Base-by-base conservation (phyloP, 2,888 invertebrate genomes). In the Andrena bicolor region DNA sequence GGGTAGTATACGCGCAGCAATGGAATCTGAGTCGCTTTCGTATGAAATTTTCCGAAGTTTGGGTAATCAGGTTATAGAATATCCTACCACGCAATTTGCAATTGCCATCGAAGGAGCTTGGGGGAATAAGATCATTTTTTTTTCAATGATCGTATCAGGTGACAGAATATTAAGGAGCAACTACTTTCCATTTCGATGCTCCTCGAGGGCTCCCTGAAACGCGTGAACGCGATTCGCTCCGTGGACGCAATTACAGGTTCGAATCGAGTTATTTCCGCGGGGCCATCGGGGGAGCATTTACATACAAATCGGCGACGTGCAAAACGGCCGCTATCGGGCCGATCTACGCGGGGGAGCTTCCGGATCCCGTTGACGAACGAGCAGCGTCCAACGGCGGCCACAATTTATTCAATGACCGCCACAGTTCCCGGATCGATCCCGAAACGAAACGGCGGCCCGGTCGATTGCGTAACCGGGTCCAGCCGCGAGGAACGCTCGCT, bases 231-330 rank as follows among this genome's bases (percentile, higher is more conserved):
- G 70, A n/a, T 30, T 60, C 56, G 56, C 20, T 10, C 28, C 41
- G 51, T 32, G 66, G 61, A 56, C 13, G 83, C 86, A 82, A 86
- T 88, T 83, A 83, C 88, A 76, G 85, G 74, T 83, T 78, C 63
- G 75, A 80, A 85, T 88, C 82, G 64, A 84, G 84, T 88, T 88
- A 87, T 88, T 88, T 86, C 88, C 88, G 82, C 74, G 80, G 60
- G 58, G 70, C 86, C 72, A 84, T 82, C 75, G 80, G 66, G 35
- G 65, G 65, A 26, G 23, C 76, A 87, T 87, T 88, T 87, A 86
- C 88, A 88, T 87, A 86, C 48, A 86, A 86, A 87, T 88, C 87
- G 80, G 74, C 81, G 81, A 87, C 63, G 83, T 64, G 83, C 77
- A 63, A 80, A 85, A 72, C 83, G 69, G 63, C 58, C 13, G 35